phyloP scores from a whole-genome alignment of 2,113 vertebrate species.

The Heterochromis multidens region DNA sequence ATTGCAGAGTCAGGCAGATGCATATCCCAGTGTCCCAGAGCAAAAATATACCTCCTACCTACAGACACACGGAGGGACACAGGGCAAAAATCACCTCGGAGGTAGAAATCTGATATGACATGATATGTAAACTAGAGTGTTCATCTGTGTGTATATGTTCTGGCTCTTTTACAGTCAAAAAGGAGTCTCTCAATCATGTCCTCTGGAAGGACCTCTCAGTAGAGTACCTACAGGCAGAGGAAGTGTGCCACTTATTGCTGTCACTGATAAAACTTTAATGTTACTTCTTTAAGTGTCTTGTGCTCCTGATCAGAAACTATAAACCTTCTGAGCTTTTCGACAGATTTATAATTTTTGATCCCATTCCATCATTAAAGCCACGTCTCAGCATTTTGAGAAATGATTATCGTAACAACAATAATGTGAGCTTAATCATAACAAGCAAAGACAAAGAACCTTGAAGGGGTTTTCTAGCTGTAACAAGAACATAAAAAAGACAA shows the following conservation, averaged over 20 bases:
- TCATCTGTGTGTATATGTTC: background rate
- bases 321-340: background rate
- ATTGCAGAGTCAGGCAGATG: conserved; percentile 65
- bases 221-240: background rate
- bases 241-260: background rate
- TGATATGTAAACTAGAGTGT: background rate
- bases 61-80: background rate
- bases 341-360: background rate
- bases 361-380: background rate
- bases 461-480: background rate
- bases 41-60: conserved; percentile 5
- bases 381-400: background rate
- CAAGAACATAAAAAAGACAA: background rate
- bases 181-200: background rate
- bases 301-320: background rate
- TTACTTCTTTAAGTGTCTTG: background rate
- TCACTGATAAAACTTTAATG: background rate
- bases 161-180: background rate
- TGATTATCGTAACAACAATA: background rate
- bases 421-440: background rate
- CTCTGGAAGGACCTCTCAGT: background rate
- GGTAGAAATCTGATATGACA: background rate
- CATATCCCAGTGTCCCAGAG: conserved; percentile 43
- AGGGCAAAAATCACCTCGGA: background rate
- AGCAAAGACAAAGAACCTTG: background rate